Evolutionary conservation across 2,113 vertebrate genomes (phyloP), one percentile per base, ranked within the genome.

Genomic region (Esox niger): DNA sequence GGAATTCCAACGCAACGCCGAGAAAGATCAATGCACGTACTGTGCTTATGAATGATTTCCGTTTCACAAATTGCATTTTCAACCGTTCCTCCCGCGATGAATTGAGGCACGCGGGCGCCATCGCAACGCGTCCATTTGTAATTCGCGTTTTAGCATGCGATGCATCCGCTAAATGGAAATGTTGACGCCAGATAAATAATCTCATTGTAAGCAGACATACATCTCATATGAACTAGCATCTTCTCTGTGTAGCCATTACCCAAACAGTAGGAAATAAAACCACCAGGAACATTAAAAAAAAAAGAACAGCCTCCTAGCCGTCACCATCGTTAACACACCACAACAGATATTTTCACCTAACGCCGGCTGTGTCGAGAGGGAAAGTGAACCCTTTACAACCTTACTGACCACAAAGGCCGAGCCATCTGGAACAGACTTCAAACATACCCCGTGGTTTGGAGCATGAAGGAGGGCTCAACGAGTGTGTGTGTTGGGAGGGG

Each of bases 101-200:
- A 31, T 58, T 9, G 25, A 58, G 56, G 29, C 13, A 21, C 21
- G n/a, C 2, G 32, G 6, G 32, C 35, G 20, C 11, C 29, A 68
- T 27, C 38, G 56, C 38, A 70, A 6, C 70, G 71, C 71, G 47
- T 68, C 26, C 21, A 23, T 71, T 80, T 62, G 62, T 43, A 63
- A 73, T 62, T 2, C 10, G 43, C 23, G 59, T 35, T 27, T 20
- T 29, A 27, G 35, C n/a, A 27, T 5, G 35, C 10, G 0, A n/a
- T 3, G 11, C 26, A 64, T 62, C 43, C 13, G 62, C 20, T 20
- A 11, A 35, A 32, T 26, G 9, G 26, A 58, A 3, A 3, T 10
- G 17, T 58, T 10, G 15, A 52, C 4, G 56, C n/a, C 29, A 8
- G 55, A 26, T 1, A 17, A 58, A 27, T 58, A 20, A 30, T 31